Evolutionary conservation across 2,797 vertebrate genomes (phyloP), one percentile per base, ranked within the genome.

Genomic region (Austrolebias charrua): DNA sequence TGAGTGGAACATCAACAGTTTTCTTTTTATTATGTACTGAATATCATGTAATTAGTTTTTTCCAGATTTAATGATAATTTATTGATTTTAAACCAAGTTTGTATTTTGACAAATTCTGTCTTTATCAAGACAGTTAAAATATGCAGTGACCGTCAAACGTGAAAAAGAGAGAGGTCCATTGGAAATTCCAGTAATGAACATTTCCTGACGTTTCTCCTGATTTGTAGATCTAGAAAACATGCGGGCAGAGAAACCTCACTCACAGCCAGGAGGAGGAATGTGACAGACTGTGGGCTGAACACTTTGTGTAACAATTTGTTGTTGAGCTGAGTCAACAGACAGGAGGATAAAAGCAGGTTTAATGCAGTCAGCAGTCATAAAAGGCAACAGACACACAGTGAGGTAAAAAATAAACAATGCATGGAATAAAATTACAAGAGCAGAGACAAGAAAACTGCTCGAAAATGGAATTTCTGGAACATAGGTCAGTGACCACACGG

Each of bases 211-310:
- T 55, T 48, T 18, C 31, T 71, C 24, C 31, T 50, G 6, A 66
- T 59, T 50, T 11, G 16, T 55, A 28, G 47, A 40, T 45, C 43
- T 29, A n/a, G 15, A 61, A 58, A 11, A 5, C 66, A 49, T 45
- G 38, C 58, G 55, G 10, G 40, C 57, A 67, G 62, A 59, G 20
- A 38, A 43, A 31, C 19, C 60, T 47, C 16, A 44, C 35, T 33
- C 31, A 43, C 3, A 20, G 44, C 48, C 55, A 10, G 20, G n/a
- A 51, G 42, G 70, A 66, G 48, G 33, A 18, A 53, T n/a, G 14
- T 64, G 53, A 68, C 55, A 67, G 55, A 60, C 71, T 55, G 59
- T 73, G 63, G 64, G 60, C 40, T 49, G 45, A 62, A 54, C 55
- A 66, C 51, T 55, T 54, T 62, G 60, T 4, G 0, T 55, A 65